Evolutionary conservation across 2,113 vertebrate species (phyloP).

Genomic region (Tragelaphus buxtoni): DNA sequence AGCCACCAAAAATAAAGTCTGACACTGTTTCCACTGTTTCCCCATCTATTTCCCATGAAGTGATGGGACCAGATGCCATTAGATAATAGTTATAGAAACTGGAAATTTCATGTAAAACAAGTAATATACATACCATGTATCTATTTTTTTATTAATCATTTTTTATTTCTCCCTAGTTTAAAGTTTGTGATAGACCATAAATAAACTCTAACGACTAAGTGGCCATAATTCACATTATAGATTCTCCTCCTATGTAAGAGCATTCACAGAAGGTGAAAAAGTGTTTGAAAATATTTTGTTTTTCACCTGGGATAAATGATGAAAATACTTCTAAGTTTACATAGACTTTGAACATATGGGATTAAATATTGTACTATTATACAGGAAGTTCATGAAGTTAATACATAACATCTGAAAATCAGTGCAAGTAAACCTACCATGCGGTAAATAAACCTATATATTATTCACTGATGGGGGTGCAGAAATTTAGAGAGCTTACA

Average conservation of each 20-base stretch:
- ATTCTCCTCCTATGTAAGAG: background rate
- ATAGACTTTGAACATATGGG: background rate
- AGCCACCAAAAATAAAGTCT: too few species aligned
- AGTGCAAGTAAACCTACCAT: background rate
- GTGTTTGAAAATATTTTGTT: background rate
- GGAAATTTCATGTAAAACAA: constrained; percentile 6
- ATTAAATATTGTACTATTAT: background rate
- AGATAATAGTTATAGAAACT: background rate
- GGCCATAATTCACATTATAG: background rate
- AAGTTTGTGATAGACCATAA: background rate
- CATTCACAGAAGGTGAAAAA: background rate
- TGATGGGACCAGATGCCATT: background rate
- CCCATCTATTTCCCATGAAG: too few species aligned
- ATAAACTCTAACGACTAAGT: background rate
- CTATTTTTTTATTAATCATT: background rate
- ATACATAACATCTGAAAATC: background rate
- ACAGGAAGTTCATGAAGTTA: background rate
- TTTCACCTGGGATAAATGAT: background rate
- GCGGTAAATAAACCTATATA: background rate
- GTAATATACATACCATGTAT: background rate
- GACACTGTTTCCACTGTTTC: too few species aligned
- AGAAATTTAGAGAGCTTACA: background rate
- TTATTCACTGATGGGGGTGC: background rate
- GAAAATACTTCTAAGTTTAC: background rate
- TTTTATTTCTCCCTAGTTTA: background rate